These are phyloP conservation scores for Boloria selene DNA, from an alignment of 2,888 invertebrate species.

Conservation along the genomic window DNA sequence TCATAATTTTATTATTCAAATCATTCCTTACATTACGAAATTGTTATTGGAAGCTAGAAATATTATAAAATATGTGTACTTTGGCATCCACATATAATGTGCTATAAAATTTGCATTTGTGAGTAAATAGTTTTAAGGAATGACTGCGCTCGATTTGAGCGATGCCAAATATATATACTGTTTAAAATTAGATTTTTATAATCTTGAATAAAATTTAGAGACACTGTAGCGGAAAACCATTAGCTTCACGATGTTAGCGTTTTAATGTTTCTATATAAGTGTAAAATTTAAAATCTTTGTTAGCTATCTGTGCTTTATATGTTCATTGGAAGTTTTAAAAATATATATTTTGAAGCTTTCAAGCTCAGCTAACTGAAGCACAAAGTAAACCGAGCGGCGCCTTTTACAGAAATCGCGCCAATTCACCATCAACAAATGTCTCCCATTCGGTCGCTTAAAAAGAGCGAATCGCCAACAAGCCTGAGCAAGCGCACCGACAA, in stretches of 20 bases:
- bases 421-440: constrained; percentile 81
- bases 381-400: constrained; percentile 43
- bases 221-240: constrained; percentile 32
- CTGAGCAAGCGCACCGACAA: constrained; percentile 77
- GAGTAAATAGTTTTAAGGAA: constrained; percentile 28
- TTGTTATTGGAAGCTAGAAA: constrained; percentile 20
- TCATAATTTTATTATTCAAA: constrained; percentile 16
- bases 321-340: constrained; percentile 38
- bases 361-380: constrained; percentile 28
- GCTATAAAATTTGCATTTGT: constrained; percentile 16
- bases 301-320: constrained; percentile 47
- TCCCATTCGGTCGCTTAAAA: constrained; percentile 77
- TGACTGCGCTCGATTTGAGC: constrained; percentile 20
- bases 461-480: constrained; percentile 77
- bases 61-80: constrained; percentile 13
- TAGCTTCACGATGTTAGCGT: constrained; percentile 36
- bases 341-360: constrained; percentile 41
- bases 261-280: constrained; percentile 23
- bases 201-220: constrained; percentile 30
- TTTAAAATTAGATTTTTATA: constrained; percentile 32
- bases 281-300: constrained; percentile 31
- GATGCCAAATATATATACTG: constrained; percentile 32
- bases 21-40: constrained; percentile 22
- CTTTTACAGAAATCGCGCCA: constrained; percentile 78
- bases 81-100: constrained; percentile 19